Conservation (phyloP, 2,888 invertebrate species). For the Nesidiocoris tenuis region DNA sequence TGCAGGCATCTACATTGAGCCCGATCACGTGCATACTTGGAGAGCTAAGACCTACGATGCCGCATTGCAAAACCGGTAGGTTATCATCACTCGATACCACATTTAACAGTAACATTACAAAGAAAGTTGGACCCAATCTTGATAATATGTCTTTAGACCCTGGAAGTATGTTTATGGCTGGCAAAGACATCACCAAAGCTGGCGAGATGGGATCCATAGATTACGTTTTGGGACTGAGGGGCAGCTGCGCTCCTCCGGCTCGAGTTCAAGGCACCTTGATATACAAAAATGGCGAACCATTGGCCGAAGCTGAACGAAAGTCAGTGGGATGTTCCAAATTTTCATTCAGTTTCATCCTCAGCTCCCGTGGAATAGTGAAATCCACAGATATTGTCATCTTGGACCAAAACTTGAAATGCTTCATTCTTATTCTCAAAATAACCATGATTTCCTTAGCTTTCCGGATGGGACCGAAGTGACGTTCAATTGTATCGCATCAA, state of each 20-base stretch:
- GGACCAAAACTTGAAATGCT: too few species aligned
- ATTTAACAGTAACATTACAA: neutral
- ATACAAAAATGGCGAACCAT: slow-evolving; percentile 65
- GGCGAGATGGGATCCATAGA: slow-evolving; percentile 54
- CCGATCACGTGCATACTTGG: slow-evolving; percentile 67
- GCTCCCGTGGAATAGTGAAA: too few species aligned
- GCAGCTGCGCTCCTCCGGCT: slow-evolving; percentile 66
- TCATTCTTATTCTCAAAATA: too few species aligned
- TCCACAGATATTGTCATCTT: too few species aligned
- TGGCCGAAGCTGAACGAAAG: slow-evolving; percentile 66
- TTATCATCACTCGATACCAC: too few species aligned
- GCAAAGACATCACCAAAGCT: slow-evolving; percentile 57
- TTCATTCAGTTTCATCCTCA: neutral
- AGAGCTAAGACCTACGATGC: slow-evolving; percentile 62
- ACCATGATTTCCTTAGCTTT: slow-evolving; percentile 56
- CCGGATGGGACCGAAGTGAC: slow-evolving; percentile 81
- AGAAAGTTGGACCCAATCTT: neutral
- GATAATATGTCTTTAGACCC: too few species aligned
- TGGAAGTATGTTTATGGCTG: slow-evolving; percentile 52
- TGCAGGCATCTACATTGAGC: slow-evolving; percentile 52
- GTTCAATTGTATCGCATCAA: slow-evolving; percentile 78
- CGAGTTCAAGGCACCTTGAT: slow-evolving; percentile 77
- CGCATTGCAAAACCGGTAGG: slow-evolving; percentile 57
- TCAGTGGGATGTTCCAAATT: slow-evolving; percentile 52
- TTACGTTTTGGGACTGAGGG: slow-evolving; percentile 51